Base-by-base conservation (phyloP, 2,888 invertebrate species). In the Lycaena phlaeas region DNA sequence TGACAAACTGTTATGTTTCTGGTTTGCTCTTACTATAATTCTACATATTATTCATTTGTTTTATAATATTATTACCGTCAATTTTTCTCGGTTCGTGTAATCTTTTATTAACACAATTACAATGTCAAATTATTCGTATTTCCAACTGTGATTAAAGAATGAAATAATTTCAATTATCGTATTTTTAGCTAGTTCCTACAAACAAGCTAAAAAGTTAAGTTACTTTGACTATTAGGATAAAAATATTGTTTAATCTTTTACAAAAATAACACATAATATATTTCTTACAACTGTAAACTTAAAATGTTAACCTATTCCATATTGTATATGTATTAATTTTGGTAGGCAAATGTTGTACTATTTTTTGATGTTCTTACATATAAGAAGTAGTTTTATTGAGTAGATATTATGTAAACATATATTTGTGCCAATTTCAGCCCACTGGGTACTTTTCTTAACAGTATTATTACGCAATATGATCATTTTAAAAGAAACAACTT, bases 331-430 rank as follows among this genome's bases (percentile, higher is more conserved):
- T n/a, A 27, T 40, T 38, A 27, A 47, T 43, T 47, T 43, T 38
- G 40, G 40, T 46, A 46, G 26, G 27, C 28, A 38, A 45, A 47
- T 40, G 29, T 29, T 40, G 42, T 43, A 14, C 40, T 49, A 49
- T 49, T 47, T 47, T 49, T 47, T 37, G 49, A 49, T 42, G 40
- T 42, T 41, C 43, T 49, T 49, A 47, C 48, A 46, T 39, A 6
- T 39, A 6, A 39, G 38, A 14, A 45, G 18, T 22, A 34, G 18
- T 34, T 12, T 40, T 40, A 30, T 28, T 31, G 28, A 25, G 39
- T 40, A 38, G 22, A 11, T 41, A 28, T 15, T 27, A 28, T 36
- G 28, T 29, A n/a, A n/a, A n/a, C n/a, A 30, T 15, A 15, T 31
- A 40, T 22, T 22, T 22, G 48, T 50, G 50, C 50, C 50, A 48